phyloP scores from a whole-genome alignment of 1,140 invertebrate species.

The Camponotus pennsylvanicus region DNA sequence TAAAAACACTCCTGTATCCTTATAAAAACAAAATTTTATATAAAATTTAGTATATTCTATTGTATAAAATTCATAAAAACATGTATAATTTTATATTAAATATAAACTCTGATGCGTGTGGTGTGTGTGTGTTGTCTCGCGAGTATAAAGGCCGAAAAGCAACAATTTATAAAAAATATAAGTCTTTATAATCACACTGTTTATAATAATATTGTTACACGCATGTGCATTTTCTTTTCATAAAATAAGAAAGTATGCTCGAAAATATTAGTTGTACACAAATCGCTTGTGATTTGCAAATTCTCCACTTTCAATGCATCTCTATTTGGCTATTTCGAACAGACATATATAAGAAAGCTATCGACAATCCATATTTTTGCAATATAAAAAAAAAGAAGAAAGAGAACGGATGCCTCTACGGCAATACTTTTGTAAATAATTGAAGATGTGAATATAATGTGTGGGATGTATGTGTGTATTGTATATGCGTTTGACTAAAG shows the following conservation, averaged over 20 bases:
- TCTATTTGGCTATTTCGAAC: slow-evolving; percentile 31
- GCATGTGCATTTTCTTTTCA: slow-evolving; percentile 31
- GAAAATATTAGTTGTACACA: neutral
- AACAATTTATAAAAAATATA: slow-evolving; percentile 35
- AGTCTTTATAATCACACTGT: slow-evolving; percentile 17
- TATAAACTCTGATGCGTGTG: slow-evolving; percentile 16
- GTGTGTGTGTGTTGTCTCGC: no score
- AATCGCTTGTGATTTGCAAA: slow-evolving; percentile 1
- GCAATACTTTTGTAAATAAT: slow-evolving; percentile 73
- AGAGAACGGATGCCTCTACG: slow-evolving; percentile 59
- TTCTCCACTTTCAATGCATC: slow-evolving; percentile 26
- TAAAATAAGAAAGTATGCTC: slow-evolving; percentile 33
- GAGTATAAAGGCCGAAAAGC: neutral
- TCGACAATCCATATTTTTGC: slow-evolving; percentile 77
- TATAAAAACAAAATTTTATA: slow-evolving; percentile 33
- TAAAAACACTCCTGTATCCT: neutral
- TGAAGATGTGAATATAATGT: slow-evolving; percentile 53
- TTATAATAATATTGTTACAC: slow-evolving; percentile 43
- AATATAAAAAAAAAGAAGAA: slow-evolving; percentile 48
- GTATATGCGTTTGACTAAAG: slow-evolving; percentile 26
- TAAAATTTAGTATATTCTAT: slow-evolving; percentile 38
- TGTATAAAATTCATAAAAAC: slow-evolving; percentile 19
- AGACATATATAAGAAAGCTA: slow-evolving; percentile 68
- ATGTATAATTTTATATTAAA: slow-evolving; percentile 39
- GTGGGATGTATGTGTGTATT: no score